Evolutionary conservation across 2,797 vertebrate species (phyloP).

Genomic region (Lepus oiostolus): DNA sequence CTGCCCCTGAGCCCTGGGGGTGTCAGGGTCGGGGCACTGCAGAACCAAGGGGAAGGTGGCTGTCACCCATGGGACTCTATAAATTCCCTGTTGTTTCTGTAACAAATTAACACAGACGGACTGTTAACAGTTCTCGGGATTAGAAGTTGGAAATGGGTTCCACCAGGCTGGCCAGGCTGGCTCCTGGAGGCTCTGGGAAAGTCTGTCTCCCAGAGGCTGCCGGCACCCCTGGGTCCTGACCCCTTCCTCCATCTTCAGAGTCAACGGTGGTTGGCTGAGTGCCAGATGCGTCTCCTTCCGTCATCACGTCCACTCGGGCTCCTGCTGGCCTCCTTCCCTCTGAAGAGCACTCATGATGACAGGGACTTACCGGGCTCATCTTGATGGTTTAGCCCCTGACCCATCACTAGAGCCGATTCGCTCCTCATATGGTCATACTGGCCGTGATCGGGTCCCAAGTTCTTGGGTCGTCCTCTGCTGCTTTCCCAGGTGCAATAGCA

Average conservation of each 20-base stretch:
- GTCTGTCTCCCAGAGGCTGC: background rate
- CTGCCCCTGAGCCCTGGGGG: too few relatives aligned
- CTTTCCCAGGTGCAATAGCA: too few relatives aligned
- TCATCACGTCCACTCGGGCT: background rate
- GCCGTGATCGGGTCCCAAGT: too few relatives aligned
- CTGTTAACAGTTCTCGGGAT: background rate
- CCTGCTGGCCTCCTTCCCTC: background rate
- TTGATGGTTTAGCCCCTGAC: background rate
- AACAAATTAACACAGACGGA: background rate
- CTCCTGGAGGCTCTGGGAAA: background rate
- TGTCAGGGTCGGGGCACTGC: too few relatives aligned
- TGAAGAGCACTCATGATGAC: too few relatives aligned
- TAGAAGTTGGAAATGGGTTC: background rate
- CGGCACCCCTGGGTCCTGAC: background rate
- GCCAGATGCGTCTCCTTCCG: background rate
- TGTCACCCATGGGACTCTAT: background rate
- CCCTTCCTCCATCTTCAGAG: background rate
- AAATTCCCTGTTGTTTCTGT: background rate
- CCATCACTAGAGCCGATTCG: background rate
- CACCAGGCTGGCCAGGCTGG: background rate
- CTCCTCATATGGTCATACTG: too few relatives aligned
- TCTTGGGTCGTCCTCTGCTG: too few relatives aligned
- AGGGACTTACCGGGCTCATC: too few relatives aligned
- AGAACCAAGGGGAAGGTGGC: background rate
- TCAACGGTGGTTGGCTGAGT: background rate